phyloP scores from a whole-genome alignment of 2,113 vertebrate species.

The Pagrus major region DNA sequence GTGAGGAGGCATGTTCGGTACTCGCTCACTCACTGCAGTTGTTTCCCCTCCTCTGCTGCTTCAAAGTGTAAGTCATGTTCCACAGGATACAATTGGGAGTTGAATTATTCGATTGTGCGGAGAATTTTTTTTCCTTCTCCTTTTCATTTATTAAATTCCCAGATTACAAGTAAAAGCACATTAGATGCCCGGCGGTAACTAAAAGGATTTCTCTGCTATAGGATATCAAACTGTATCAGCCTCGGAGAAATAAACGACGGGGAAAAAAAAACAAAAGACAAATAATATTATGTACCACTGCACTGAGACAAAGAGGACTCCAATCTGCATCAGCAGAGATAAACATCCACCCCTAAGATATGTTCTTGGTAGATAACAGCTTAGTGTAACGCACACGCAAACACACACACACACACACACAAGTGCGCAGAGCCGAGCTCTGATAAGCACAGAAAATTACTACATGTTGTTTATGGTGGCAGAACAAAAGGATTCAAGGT shows the following conservation, averaged over 20 bases:
- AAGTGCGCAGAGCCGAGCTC: slow-evolving; percentile 51
- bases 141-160: slow-evolving; percentile 77
- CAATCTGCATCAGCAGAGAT: slow-evolving; percentile 80
- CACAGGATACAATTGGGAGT: slow-evolving; percentile 62
- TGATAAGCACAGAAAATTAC: slow-evolving; percentile 78
- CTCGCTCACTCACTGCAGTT: slow-evolving; percentile 60
- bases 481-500: slow-evolving; percentile 81
- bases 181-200: slow-evolving; percentile 70
- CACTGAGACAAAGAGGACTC: slow-evolving; percentile 74
- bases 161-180: slow-evolving; percentile 81
- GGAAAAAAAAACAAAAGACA: slow-evolving; percentile 61
- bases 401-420: slow-evolving; percentile 46
- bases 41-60: slow-evolving; percentile 54
- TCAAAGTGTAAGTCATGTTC: slow-evolving; percentile 68
- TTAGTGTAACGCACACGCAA: slow-evolving; percentile 56
- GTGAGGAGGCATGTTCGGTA: slow-evolving; percentile 45
- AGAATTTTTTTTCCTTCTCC: slow-evolving; percentile 52
- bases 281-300: slow-evolving; percentile 75
- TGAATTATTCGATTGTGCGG: slow-evolving; percentile 73
- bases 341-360: slow-evolving; percentile 83
- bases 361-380: slow-evolving; percentile 74
- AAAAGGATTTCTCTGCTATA: slow-evolving; percentile 70
- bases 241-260: slow-evolving; percentile 62
- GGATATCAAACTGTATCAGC: slow-evolving; percentile 74
- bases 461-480: slow-evolving; percentile 76